These are phyloP conservation scores for Oxygymnocypris stewartii DNA, from an alignment of 2,113 vertebrate genomes.

Conservation along the genomic window DNA sequence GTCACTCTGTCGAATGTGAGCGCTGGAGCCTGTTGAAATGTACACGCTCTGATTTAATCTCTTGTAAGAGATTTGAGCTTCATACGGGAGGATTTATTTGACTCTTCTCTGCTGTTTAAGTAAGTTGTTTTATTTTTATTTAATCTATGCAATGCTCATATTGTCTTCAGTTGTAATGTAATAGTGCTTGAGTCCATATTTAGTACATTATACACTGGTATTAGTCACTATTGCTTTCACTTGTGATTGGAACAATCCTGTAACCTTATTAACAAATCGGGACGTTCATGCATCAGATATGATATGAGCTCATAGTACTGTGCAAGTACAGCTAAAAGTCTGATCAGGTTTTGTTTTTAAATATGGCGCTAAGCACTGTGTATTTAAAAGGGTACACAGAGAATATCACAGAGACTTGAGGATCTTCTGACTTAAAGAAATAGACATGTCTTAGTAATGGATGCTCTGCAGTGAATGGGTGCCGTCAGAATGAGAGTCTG, in stretches of 20 bases:
- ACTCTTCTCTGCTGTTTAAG: not conserved
- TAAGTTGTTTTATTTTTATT: not conserved
- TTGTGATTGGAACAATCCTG: not conserved
- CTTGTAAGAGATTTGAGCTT: not conserved
- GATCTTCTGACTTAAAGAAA: not conserved
- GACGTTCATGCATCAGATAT: not conserved
- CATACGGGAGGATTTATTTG: not conserved
- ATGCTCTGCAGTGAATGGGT: not conserved
- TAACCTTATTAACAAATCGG: not conserved
- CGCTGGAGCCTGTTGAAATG: not conserved
- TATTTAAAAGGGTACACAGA: too few species aligned
- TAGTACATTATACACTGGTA: too few species aligned
- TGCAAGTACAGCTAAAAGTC: not conserved
- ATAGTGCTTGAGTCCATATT: not conserved
- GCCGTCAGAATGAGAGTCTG: too few species aligned
- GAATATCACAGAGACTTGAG: too few species aligned
- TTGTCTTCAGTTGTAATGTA: not conserved
- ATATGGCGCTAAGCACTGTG: too few species aligned
- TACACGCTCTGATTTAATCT: not conserved
- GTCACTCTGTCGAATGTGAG: not conserved
- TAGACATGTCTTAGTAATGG: not conserved
- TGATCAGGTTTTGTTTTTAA: not conserved
- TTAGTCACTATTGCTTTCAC: not conserved
- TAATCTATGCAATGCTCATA: not conserved
- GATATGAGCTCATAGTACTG: not conserved